Base-by-base conservation (phyloP, 1,140 invertebrate genomes). In the Ptiloglossa arizonensis region DNA sequence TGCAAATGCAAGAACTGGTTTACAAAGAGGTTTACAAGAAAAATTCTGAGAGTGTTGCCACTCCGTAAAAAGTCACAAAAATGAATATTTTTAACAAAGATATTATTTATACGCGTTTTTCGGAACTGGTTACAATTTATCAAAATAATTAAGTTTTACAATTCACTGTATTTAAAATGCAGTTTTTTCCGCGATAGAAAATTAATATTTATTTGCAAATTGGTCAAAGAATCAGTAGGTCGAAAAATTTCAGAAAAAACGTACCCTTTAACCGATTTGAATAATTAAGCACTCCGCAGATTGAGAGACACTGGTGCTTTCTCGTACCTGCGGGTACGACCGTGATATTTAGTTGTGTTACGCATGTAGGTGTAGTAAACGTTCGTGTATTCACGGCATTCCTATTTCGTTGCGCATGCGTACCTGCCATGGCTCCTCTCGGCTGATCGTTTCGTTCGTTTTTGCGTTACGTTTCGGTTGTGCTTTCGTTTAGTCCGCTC, bases 21-120 rank as follows among this genome's bases (percentile, higher is more conserved):
- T 93, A 92, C 59, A 90, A 93, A 59, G 90, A 92, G 69, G 91
- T 92, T 48, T 92, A 93, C 56, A 91, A 92, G 70, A 92, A 91
- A 78, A 81, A 75, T 64, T 79, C 68, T n/a, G 82, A 84, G 9
- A 22, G 41, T 22, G 46, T 62, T 29, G 24, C 54, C 13, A 44
- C 59, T 27, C 32, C 67, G 15, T 77, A 70, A 71, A 70, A 13
- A 15, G 11, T 6, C 19, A 29, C 11, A 8, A 67, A 50, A 76
- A 13, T 9, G 19, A 54, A n/a, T 70, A 54, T 62, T 77, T 71
- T 60, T 71, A 77, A 77, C 46, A 62, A 50, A 71, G 29, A 56
- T 52, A 71, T 62, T 57, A 41, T 13, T n/a, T 13, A 22, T 41
- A 52, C 13, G 29, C 27, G 74, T 46, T 19, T 60, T 35, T 52